A percentile compares a stretch with the other conserved stretches of the same genome.
These are phyloP conservation scores for Drosophila ananassae DNA, from an alignment of 1,140 invertebrate species.

Conservation along the genomic window DNA sequence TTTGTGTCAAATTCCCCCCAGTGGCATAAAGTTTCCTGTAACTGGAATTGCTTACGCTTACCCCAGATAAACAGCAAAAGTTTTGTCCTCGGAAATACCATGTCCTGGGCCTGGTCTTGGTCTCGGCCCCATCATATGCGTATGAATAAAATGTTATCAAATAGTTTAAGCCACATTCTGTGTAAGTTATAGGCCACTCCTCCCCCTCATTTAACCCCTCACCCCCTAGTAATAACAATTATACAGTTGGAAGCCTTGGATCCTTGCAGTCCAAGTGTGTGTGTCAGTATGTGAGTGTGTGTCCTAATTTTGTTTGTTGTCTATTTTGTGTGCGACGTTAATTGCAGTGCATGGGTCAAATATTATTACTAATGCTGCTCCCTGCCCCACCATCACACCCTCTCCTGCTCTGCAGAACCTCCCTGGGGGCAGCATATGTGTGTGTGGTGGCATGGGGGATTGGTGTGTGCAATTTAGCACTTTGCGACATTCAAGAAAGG, in stretches of 20 bases:
- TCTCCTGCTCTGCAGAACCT: slow-evolving; percentile 1
- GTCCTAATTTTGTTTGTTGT: slow-evolving; percentile 71
- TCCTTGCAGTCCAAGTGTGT: slow-evolving; percentile 1
- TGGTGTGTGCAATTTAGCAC: slow-evolving; percentile 75
- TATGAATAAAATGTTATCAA: slow-evolving; percentile 50
- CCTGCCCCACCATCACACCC: neutral
- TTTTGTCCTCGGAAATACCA: slow-evolving; percentile 21
- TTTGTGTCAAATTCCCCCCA: slow-evolving; percentile 18
- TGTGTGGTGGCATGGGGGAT: slow-evolving; percentile 3
- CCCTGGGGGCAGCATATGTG: slow-evolving; percentile 52
- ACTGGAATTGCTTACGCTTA: slow-evolving; percentile 22
- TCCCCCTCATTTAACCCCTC: neutral
- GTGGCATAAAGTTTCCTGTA: slow-evolving; percentile 23
- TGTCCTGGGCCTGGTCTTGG: no score
- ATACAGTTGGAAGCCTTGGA: slow-evolving; percentile 46
- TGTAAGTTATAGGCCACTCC: slow-evolving; percentile 33
- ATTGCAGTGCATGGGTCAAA: slow-evolving; percentile 76
- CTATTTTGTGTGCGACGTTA: slow-evolving; percentile 70
- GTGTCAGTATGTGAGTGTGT: slow-evolving; percentile 10
- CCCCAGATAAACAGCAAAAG: slow-evolving; percentile 41
- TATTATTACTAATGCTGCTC: slow-evolving; percentile 68
- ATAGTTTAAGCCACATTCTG: slow-evolving; percentile 52
- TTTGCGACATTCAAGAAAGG: slow-evolving; percentile 68
- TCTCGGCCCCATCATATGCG: slow-evolving; percentile 15
- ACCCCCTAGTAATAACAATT: slow-evolving; percentile 57